Evolutionary conservation across 2,888 invertebrate genomes (phyloP).

Genomic region (Dryomyza anilis): DNA sequence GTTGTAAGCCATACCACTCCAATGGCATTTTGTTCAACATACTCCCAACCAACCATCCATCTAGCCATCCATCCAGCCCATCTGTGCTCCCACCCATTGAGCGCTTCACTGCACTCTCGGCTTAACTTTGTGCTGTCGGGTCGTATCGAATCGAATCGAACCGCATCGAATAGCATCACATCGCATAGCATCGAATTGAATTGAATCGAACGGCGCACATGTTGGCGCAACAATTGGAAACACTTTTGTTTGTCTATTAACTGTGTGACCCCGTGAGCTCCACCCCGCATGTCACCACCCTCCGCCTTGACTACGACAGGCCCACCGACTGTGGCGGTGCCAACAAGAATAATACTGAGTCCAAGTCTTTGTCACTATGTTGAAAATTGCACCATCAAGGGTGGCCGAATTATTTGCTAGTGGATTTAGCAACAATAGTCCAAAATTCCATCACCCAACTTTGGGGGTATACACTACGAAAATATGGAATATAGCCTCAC

Average conservation of each 20-base stretch:
- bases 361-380: too few relatives aligned
- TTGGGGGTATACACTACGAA: too few relatives aligned
- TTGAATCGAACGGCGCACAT: background rate
- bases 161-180: background rate
- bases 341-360: too few relatives aligned
- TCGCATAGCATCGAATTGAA: background rate
- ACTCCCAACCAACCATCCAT: background rate
- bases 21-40: too few relatives aligned
- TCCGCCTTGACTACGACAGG: background rate
- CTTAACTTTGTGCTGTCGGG: background rate
- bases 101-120: background rate
- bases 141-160: constrained; percentile 4
- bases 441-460: too few relatives aligned
- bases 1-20: too few relatives aligned
- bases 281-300: background rate
- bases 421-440: too few relatives aligned
- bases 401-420: too few relatives aligned
- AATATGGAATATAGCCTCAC: too few relatives aligned
- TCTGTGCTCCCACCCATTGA: background rate
- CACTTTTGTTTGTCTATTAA: constrained; percentile 24
- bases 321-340: too few relatives aligned
- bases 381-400: too few relatives aligned
- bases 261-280: background rate
- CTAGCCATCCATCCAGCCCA: background rate
- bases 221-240: constrained; percentile 14